Evolutionary conservation across 2,888 invertebrate genomes (phyloP).

Genomic region (Nematopogon swammerdamellus): DNA sequence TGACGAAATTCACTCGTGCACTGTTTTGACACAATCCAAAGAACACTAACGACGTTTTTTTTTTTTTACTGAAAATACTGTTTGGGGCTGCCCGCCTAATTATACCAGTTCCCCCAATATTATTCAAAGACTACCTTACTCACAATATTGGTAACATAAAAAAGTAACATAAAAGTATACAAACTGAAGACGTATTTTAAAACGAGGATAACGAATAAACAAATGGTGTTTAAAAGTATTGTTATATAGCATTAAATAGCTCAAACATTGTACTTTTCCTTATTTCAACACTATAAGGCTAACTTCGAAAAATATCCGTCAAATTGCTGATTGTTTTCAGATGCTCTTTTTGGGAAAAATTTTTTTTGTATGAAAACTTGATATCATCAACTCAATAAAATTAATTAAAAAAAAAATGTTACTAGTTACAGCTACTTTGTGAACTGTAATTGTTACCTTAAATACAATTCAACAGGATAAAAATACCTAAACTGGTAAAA

Average conservation of each 20-base stretch:
- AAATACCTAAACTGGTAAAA: slow-evolving; percentile 1
- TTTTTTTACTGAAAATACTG: too few species aligned
- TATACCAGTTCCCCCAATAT: too few species aligned
- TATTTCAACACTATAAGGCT: slow-evolving; percentile 1
- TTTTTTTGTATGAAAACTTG: not conserved
- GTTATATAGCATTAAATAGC: not conserved
- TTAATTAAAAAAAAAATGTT: not conserved
- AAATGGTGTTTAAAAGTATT: not conserved
- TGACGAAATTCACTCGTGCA: too few species aligned
- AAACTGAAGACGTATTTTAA: too few species aligned
- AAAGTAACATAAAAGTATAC: too few species aligned
- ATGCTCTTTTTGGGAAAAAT: not conserved
- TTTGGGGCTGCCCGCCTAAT: too few species aligned
- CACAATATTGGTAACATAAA: too few species aligned
- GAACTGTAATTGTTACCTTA: not conserved
- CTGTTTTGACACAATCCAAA: too few species aligned
- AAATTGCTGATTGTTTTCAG: not conserved
- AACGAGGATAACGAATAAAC: not conserved
- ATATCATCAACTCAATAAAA: not conserved
- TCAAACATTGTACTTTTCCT: not conserved
- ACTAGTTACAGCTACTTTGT: slow-evolving; percentile 1
- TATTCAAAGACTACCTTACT: too few species aligned
- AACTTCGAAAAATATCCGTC: slow-evolving; percentile 1
- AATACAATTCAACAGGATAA: not conserved
- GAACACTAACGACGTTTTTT: too few species aligned